These are phyloP conservation scores for Catharus ustulatus DNA, from an alignment of 2,797 vertebrate genomes.

Conservation along the genomic window DNA sequence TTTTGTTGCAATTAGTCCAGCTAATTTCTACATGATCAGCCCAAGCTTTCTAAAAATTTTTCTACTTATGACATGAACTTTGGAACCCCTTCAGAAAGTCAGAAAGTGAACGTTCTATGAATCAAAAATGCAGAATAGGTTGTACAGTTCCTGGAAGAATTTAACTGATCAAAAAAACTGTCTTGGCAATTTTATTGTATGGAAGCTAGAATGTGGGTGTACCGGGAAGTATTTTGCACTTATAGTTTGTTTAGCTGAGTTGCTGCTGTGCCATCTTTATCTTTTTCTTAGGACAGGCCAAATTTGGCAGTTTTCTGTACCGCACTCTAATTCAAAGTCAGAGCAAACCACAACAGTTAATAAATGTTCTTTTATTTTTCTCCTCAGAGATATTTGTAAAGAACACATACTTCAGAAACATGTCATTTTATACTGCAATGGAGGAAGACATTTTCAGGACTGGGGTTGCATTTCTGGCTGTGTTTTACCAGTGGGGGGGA, in stretches of 20 bases:
- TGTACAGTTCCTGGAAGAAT: conserved; percentile 49
- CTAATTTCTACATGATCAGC: background rate
- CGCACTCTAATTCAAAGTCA: background rate
- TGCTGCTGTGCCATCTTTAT: conserved; percentile 31
- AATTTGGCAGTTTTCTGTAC: conserved; percentile 48
- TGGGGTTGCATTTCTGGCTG: background rate
- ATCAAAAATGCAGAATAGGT: background rate
- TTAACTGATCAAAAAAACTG: background rate
- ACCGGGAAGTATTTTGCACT: conserved; percentile 32
- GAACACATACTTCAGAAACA: background rate
- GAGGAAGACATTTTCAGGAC: background rate
- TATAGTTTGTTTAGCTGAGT: conserved; percentile 35
- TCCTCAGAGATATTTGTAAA: background rate
- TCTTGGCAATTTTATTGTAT: conserved; percentile 22
- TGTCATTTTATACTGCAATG: background rate
- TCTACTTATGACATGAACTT: conserved; percentile 28
- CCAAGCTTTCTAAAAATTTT: conserved; percentile 21
- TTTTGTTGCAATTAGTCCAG: background rate
- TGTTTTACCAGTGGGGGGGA: background rate
- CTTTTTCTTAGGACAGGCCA: conserved; percentile 45
- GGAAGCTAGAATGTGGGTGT: conserved; percentile 5
- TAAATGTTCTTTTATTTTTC: background rate
- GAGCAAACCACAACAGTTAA: background rate
- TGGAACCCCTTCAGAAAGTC: conserved; percentile 22
- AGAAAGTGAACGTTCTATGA: conserved; percentile 9